These are phyloP conservation scores for Actinostola sp. DNA, from an alignment of 92 coral and sea anemone genomes.

Conservation along the genomic window DNA sequence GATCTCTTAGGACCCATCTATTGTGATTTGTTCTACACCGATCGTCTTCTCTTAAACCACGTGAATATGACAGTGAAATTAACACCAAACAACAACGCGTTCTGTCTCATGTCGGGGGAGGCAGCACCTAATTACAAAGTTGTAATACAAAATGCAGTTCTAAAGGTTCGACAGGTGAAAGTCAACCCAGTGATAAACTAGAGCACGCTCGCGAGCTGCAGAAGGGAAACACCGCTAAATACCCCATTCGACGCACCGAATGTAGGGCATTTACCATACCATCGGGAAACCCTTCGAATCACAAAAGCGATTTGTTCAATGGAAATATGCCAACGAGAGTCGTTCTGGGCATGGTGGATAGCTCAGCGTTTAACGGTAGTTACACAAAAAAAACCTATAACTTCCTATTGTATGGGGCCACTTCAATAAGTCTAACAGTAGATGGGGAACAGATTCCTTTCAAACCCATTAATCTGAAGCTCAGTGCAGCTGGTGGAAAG, in stretches of 20 bases:
- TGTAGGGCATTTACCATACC: too few relatives aligned
- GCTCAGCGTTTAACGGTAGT: slow-evolving; percentile 58
- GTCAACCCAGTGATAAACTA: not conserved
- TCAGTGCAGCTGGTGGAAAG: slow-evolving; percentile 42
- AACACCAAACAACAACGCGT: not conserved
- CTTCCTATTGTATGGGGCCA: slow-evolving; percentile 48
- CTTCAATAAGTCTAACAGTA: slow-evolving; percentile 43
- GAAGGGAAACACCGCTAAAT: not conserved
- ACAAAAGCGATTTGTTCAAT: not conserved
- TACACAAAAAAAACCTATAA: slow-evolving; percentile 55
- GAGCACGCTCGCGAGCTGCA: not conserved
- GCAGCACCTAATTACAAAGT: not conserved
- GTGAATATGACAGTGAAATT: not conserved
- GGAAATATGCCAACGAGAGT: slow-evolving; percentile 14
- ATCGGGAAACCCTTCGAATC: not conserved
- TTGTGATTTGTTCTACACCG: not conserved
- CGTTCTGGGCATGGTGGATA: slow-evolving; percentile 52
- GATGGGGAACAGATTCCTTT: slow-evolving; percentile 52
- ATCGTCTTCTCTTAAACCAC: not conserved
- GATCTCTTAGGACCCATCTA: not conserved
- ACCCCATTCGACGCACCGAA: not conserved
- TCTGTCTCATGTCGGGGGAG: not conserved
- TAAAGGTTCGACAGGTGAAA: not conserved
- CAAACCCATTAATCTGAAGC: slow-evolving; percentile 55
- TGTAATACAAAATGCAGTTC: not conserved